Evolutionary conservation across 2,888 invertebrate genomes (phyloP), one percentile per base, ranked within the genome.

Genomic region (Idaea straminata): DNA sequence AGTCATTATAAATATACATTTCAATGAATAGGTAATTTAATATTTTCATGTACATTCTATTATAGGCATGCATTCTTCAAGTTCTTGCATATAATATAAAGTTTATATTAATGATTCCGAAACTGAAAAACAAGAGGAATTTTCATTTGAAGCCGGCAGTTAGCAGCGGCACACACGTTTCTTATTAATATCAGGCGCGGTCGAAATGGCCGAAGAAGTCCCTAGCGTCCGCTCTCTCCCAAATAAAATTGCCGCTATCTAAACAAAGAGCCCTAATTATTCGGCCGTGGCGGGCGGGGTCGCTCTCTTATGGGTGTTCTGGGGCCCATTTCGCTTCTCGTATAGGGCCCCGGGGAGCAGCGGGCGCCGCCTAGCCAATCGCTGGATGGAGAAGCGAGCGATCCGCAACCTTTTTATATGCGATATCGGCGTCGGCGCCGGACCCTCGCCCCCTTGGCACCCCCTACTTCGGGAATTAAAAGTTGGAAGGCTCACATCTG

Each of bases 281-380:
- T 93, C 94, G 94, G 92, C 92, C 92, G 92, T 92, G 93, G 93
- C 92, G 92, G 93, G 94, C 94, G 94, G 94, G 94, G 94, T 94
- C 94, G 94, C 92, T 94, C 94, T 93, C 94, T 94, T 94, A 94
- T 94, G 94, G 94, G 94, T 94, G 94, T 94, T 94, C 93, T 89
- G 94, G 94, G 94, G 94, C 94, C 94, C 93, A 94, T 94, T 94
- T 93, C 92, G 93, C 92, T 93, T 91, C 91, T 92, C 93, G 94
- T 94, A 94, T 94, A 94, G 93, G 93, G 86, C 93, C 94, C 94
- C 84, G 81, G 91, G 90, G 94, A 94, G 84, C 88, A 87, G 87
- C 92, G 91, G 92, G 93, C 92, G 93, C 94, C 94, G 94, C 94
- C 94, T 94, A 93, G 93, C 94, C 94, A 94, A 94, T 94, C 94